Evolutionary conservation across 2,888 invertebrate genomes (phyloP), one percentile per base, ranked within the genome.

Genomic region (Pegoplata infirma): DNA sequence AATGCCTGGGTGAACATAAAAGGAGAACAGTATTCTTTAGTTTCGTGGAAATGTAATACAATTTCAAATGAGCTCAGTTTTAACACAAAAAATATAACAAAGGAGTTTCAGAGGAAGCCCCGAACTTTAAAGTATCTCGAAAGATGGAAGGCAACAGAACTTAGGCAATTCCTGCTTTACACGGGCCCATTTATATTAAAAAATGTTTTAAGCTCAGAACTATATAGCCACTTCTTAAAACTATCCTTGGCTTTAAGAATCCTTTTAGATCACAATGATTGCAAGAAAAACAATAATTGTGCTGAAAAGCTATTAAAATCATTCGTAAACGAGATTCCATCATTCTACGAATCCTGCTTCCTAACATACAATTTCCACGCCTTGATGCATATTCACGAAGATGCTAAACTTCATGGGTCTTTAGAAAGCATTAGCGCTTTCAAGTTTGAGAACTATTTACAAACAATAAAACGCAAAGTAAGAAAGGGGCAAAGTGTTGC

Each of bases 81-180:
- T 51, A 72, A 78, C 36, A 44, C 44, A 49, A 56, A 32, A 14
- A 64, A 59, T 47, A 49, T 78, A 44, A 58, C 69, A n/a, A 77
- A 36, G 12, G 64, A 77, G 67, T 76, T 81, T 74, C 68, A 73
- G 21, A 79, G 81, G 71, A 79, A 78, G 59, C 76, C 75, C 28
- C 66, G 74, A 59, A 55, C 58, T 53, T 76, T 81, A 46, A 69
- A 78, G 61, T 69, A 71, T 32, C 17, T 81, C 36, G 71, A 69
- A 19, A 53, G 71, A 55, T 81, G 47, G 47, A 80, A 81, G 58
- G 76, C 81, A 28, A 78, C 81, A 36, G 80, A 80, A 63, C 69
- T 78, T 3, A 68, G 78, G 44, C 81, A 81, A 67, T 81, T 81
- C 19, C 51, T 78, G 14, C 56, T 78, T 46, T 79, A 76, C 55